Evolutionary conservation across 2,797 vertebrate species (phyloP), one percentile per base, ranked within the genome.

Genomic region (Sebastolobus alascanus): DNA sequence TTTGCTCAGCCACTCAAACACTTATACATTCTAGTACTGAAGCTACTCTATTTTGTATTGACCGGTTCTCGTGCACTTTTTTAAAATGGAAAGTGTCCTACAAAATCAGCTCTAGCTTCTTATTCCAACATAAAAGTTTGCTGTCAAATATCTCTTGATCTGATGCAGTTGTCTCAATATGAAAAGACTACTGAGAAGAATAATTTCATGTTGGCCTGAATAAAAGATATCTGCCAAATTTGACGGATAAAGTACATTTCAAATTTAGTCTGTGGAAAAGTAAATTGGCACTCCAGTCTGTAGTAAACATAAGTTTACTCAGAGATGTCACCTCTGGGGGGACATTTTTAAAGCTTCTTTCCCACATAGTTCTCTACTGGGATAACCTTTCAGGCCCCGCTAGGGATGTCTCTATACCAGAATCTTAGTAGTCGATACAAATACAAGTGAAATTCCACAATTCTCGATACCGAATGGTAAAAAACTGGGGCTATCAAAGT

Each of bases 41-140:
- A 73, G n/a, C 46, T 14, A 3, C 43, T 80, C 61, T 40, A 5
- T 67, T 88, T 65, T 52, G 25, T 29, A 22, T 54, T 66, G 35
- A 56, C 64, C 43, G 5, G 18, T 61, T 77, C 56, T 71, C 20
- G 6, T 71, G 13, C 27, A 67, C 46, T 61, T 83, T 81, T 81
- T 40, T 38, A 38, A 40, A 63, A 40, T 5, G 27, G 35, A 65
- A 58, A 68, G 55, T 74, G 65, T 31, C 16, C 37, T 58, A 58
- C 29, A 73, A 5, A 12, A 65, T 61, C 37, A 59, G 55, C 18
- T 25, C 29, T 1, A 33, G 43, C 56, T 61, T 58, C 6, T 37
- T 25, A 33, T 27, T 38, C 10, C 56, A 60, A 10, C 38, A 40
- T 43, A 40, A 71, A 78, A 12, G 13, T 63, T 83, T 63, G 11